Base-by-base conservation (phyloP, 2,888 invertebrate species). In the Athalia circularis region DNA sequence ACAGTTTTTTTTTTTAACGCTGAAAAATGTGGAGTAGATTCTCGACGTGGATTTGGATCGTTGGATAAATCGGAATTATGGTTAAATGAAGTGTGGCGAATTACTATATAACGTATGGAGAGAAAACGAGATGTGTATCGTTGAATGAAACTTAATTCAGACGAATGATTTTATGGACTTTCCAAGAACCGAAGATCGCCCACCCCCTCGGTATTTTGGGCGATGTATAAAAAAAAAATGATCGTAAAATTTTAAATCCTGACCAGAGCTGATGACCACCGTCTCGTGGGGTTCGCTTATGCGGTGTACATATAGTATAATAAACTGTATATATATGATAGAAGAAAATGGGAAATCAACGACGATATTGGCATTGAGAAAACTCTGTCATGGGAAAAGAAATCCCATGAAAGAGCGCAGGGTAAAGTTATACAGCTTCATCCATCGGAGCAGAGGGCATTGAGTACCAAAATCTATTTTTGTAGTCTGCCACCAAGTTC, bases 401-500 rank as follows among this genome's bases (percentile, higher is more conserved):
- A 75, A 75, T 64, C 64, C 64, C 50, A 50, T 75, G 75, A 75
- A 75, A 75, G 75, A 48, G 50, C 13, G 57, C 4, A 64, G 52
- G 67, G 29, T 29, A 29, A 29, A 29, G 29, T 29, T 29, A 29
- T 45, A 72, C 50, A 64, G 75, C 62, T 62, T 75, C 75, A 75
- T 64, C 75, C 50, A 29, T 29, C 29, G 29, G 29, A 64, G 72
- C 72, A 70, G 75, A 64, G 75, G 70, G 75, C 50, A 75, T 75
- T 75, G 62, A 75, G 62, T 75, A 64, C 75, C 61, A 62, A 75
- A 81, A 72, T 50, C 76, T 77, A 78, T 79, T 82, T 81, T 80
- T 75, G 77, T 82, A 80, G 65, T 67, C 81, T 81, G 80, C 79
- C 79, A 67, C 79, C 72, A 79, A 68, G 67, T 80, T 84, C 79